A percentile compares a stretch with the other conserved stretches of the same genome.
Evolutionary conservation across 2,888 invertebrate genomes (phyloP).

Genomic region (Autographa pulchrina): DNA sequence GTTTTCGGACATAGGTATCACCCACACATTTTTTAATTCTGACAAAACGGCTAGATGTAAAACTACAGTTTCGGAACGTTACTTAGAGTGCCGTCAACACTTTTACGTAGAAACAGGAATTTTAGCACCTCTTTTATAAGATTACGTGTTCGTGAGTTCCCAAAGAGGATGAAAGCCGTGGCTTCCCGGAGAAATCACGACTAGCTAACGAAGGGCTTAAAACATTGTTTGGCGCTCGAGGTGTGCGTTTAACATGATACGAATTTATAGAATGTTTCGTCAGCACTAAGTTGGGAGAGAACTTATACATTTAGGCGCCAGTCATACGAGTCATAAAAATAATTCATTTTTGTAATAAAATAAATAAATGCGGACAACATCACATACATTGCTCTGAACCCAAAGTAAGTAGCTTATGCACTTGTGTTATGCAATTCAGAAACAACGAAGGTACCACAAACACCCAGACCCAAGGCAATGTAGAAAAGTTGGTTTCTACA

Average conservation of each 20-base stretch:
- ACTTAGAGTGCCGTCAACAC: constrained; percentile 15
- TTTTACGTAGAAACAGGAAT: constrained; percentile 15
- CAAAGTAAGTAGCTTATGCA: too few relatives aligned
- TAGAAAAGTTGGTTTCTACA: too few relatives aligned
- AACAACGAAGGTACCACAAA: too few relatives aligned
- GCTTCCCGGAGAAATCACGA: constrained; percentile 45
- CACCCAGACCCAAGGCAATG: too few relatives aligned
- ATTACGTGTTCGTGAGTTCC: constrained; percentile 33
- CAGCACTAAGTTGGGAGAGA: neutral
- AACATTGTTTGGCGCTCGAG: constrained; percentile 22
- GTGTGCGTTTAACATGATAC: constrained; percentile 30
- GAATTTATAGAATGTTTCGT: neutral
- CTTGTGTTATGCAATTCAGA: too few relatives aligned
- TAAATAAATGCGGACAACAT: too few relatives aligned
- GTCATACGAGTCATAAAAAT: neutral
- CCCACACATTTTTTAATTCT: neutral
- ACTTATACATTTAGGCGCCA: too few relatives aligned
- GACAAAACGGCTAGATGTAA: neutral
- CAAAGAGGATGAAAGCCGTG: constrained; percentile 41
- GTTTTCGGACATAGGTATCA: neutral
- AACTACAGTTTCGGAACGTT: constrained; percentile 6
- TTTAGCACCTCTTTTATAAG: constrained; percentile 43
- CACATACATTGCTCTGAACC: too few relatives aligned
- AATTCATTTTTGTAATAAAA: too few relatives aligned
- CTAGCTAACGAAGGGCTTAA: constrained; percentile 42